Base-by-base conservation (phyloP, 2,888 invertebrate species). In the Rhyacophila evoluta region DNA sequence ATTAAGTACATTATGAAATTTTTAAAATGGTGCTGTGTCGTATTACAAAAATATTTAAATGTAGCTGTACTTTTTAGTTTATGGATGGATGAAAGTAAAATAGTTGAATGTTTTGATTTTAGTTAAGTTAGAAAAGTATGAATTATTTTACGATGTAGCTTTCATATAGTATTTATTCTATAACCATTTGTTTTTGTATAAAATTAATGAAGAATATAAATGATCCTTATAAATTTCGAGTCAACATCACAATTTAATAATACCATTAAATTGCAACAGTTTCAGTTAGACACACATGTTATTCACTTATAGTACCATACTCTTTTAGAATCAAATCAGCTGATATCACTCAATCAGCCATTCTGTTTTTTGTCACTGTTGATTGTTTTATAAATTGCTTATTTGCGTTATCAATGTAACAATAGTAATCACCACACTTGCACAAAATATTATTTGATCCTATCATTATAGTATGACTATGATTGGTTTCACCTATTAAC, bases 401-500 rank as follows among this genome's bases (percentile, higher is more conserved):
- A 33, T 25, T 55, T 55, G 25, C 19, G 19, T 41, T 1, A 19
- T 55, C 55, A 55, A 19, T 55, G 10, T 19, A 15, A 25, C 1
- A 8, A 8, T 19, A 55, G 15, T 55, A 15, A 19, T 19, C 55
- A 19, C 55, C 55, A 1, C 55, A 55, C 55, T 55, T 55, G 55
- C 55, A 55, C 55, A 55, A 55, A 55, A 25, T 55, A 55, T 55
- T 55, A 55, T 55, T 55, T 15, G 15, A 41, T 41, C 41, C n/a
- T 55, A 55, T 55, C 29, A 33, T 55, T 55, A 55, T 55, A 55
- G 6, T 8, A 55, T 55, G 55, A 55, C 55, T 55, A 55, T 55
- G 55, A 55, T 55, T 55, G 55, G 55, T 55, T 55, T 55, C 55
- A 55, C 55, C 55, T 55, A 55, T 55, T 55, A 55, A 55, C 55